Base-by-base conservation (phyloP, 2,797 vertebrate genomes). In the Bucorvus abyssinicus region DNA sequence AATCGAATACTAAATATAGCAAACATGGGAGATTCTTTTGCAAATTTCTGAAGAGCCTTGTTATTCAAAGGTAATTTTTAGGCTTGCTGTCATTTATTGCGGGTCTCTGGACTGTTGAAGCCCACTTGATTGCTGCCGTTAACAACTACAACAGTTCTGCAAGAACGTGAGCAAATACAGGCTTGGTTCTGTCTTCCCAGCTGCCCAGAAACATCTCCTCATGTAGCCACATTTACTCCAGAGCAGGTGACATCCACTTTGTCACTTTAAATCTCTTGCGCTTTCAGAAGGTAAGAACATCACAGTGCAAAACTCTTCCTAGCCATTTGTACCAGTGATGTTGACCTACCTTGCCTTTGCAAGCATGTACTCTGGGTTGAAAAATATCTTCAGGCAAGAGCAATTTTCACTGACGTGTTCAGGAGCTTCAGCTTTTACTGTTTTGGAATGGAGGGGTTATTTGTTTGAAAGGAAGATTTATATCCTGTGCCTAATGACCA, bases 211-310 rank as follows among this genome's bases (percentile, higher is more conserved):
- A 24, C 15, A 55, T 83, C 81, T 89, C 10, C 0, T 92, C 60
- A 16, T 40, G 19, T n/a, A 81, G 59, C 50, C 68, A 44, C 44
- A 27, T 64, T 69, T 89, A 64, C 60, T 80, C 1, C 45, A 80
- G 61, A 80, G 69, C 57, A 75, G 83, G 61, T 63, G 71, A 45
- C 26, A 26, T 57, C 64, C 30, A 38, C 50, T 89, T 85, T 45
- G 80, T 84, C 80, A 21, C 50, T 89, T 94, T 49, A 52, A 67
- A 85, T 90, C 81, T 38, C 15, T 77, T 81, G 22, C 34, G 27
- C 17, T 90, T 90, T 63, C n/a, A 42, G 52, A 82, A 81, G 42
- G 47, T 67, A 80, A 74, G 69, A 36, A 38, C 68, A 57, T 78
- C 26, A 30, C 15, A n/a, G 36, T 45, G 42, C 73, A 80, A 61